Percentiles rank a stretch among this genome's conserved stretches.
phyloP scores from a whole-genome alignment of 2,113 vertebrate genomes.

The Heterochromis multidens region DNA sequence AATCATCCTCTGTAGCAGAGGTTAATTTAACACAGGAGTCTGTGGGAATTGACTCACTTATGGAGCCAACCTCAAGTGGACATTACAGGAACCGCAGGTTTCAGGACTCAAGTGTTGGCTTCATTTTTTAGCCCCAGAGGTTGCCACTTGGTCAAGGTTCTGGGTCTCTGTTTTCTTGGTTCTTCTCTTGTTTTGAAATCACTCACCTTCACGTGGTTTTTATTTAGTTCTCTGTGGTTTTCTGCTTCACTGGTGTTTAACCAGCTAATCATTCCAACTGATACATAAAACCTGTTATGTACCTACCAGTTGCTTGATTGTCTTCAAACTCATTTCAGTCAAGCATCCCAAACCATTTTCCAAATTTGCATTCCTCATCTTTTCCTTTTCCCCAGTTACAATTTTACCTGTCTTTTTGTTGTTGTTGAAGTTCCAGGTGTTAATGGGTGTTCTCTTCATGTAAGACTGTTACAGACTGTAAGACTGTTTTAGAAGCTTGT shows the following conservation, averaged over 20 bases:
- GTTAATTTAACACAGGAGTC: background rate
- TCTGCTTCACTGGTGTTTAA: background rate
- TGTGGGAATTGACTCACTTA: fast-evolving
- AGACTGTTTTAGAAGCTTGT: background rate
- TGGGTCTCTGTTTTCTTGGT: fast-evolving
- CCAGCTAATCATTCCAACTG: background rate
- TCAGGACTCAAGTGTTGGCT: background rate
- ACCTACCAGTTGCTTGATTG: background rate
- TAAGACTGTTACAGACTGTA: too few species aligned
- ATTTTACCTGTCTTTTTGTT: too few species aligned
- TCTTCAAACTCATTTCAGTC: too few species aligned
- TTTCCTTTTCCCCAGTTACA: too few species aligned
- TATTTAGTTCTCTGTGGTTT: background rate
- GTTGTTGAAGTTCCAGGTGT: background rate
- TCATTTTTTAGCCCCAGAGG: background rate
- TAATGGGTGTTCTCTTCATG: background rate
- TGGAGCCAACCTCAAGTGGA: background rate
- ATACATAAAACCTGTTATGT: background rate
- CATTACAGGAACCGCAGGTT: background rate
- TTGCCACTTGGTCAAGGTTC: fast-evolving
- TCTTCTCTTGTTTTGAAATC: background rate
- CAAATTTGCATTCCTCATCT: too few species aligned
- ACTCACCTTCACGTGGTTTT: background rate
- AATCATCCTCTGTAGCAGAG: too few species aligned
- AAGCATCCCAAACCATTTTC: too few species aligned